Evolutionary conservation across 2,888 invertebrate species (phyloP).

Genomic region (Cecidostiba fungosa): DNA sequence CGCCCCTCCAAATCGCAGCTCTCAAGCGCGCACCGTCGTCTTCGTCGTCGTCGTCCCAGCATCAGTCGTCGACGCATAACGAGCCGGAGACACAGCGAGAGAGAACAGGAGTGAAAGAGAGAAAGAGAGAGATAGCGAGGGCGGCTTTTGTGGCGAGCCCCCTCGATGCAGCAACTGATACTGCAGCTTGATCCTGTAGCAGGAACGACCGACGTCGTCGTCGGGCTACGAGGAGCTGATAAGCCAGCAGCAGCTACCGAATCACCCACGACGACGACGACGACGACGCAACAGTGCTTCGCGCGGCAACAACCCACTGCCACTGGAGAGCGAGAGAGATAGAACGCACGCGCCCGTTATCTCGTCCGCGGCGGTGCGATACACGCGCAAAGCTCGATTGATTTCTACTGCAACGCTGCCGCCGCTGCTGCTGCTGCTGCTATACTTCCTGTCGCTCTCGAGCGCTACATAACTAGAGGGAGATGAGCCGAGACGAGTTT

Average conservation of each 20-base stretch:
- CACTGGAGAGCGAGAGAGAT: neutral
- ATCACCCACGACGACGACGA: too few relatives aligned
- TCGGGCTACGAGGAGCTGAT: neutral
- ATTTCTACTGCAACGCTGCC: constrained; percentile 50
- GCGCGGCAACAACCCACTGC: neutral
- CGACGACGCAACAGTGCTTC: constrained; percentile 10
- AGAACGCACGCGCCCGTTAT: neutral
- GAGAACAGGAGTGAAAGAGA: neutral
- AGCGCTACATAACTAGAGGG: neutral
- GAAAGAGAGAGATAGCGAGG: constrained; percentile 2
- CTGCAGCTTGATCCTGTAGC: neutral
- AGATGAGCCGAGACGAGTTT: neutral
- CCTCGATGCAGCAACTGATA: neutral
- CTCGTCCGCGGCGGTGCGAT: neutral
- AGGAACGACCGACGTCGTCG: neutral
- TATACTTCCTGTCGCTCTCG: neutral
- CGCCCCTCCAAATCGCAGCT: neutral
- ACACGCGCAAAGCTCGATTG: constrained; percentile 58
- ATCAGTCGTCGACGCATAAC: constrained; percentile 26
- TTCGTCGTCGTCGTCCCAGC: neutral
- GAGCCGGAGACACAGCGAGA: constrained; percentile 7
- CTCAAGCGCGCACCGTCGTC: neutral
- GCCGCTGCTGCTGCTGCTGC: constrained; percentile 22
- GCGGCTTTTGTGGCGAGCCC: neutral
- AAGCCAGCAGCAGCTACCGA: neutral